A percentile compares a stretch with the other conserved stretches of the same genome.
Evolutionary conservation across 2,113 vertebrate genomes (phyloP).

Genomic region (Lagopus muta): DNA sequence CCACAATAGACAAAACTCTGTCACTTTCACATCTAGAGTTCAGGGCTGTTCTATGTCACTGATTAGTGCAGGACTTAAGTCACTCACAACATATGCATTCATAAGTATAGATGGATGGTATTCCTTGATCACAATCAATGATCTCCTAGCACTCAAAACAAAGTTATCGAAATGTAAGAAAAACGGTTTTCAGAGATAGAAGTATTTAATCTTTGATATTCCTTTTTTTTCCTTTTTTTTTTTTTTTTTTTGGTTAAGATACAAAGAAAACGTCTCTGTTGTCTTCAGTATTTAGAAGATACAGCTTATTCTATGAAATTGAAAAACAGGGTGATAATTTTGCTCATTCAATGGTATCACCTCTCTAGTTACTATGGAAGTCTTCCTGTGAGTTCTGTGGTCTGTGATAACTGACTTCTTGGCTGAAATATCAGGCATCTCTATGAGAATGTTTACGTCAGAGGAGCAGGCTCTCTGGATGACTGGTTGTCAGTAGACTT

Average conservation of each 20-base stretch:
- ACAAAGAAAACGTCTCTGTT: neutral
- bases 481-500: neutral
- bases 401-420: neutral
- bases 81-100: fast-evolving
- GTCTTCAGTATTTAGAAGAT: neutral
- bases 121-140: neutral
- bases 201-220: neutral
- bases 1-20: neutral
- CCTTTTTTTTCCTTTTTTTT: fast-evolving
- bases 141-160: neutral
- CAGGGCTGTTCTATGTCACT: neutral
- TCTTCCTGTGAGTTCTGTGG: neutral
- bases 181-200: neutral
- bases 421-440: neutral
- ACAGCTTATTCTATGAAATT: neutral
- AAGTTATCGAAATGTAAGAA: neutral
- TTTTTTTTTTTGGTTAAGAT: neutral
- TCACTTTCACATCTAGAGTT: neutral
- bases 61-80: neutral
- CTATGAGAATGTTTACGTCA: neutral
- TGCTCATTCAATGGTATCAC: neutral
- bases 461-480: neutral
- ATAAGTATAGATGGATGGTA: fast-evolving
- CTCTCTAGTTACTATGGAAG: neutral
- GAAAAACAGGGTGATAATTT: neutral